Conservation (phyloP, 2,113 vertebrate genomes). For the Melanocharis versteri region DNA sequence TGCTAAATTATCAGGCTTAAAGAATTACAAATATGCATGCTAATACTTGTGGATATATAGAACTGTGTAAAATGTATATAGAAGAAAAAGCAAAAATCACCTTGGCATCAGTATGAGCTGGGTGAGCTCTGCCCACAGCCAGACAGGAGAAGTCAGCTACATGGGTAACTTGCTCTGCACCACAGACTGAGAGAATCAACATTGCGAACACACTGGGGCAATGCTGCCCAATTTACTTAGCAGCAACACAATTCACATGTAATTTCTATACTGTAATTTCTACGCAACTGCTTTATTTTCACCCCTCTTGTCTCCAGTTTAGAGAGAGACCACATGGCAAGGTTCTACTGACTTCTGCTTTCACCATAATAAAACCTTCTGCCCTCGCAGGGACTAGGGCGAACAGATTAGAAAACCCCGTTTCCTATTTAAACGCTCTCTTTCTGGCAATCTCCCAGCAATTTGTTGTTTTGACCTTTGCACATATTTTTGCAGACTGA, state of each 20-base stretch:
- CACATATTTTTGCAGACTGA: not conserved
- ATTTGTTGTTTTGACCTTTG: constrained; percentile 17
- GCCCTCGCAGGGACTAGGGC: not conserved
- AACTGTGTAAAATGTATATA: no score
- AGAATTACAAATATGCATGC: no score
- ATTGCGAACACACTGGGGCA: not conserved
- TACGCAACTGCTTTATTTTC: not conserved
- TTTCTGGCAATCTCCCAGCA: not conserved
- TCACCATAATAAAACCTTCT: not conserved
- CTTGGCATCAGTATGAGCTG: no score
- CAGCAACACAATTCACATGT: not conserved
- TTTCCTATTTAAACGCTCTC: not conserved
- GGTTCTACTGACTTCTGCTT: not conserved
- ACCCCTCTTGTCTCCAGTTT: not conserved
- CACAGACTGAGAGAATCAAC: not conserved
- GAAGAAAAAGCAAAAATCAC: no score
- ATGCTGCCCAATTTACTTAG: not conserved
- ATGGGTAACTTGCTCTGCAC: not conserved
- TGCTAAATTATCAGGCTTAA: no score
- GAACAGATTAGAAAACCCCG: not conserved
- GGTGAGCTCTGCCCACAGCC: not conserved
- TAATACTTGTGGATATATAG: no score
- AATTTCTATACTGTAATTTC: not conserved
- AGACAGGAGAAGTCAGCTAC: not conserved
- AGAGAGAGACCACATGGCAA: not conserved